Evolutionary conservation across 2,888 invertebrate genomes (phyloP).

Genomic region (Bugula neritina): DNA sequence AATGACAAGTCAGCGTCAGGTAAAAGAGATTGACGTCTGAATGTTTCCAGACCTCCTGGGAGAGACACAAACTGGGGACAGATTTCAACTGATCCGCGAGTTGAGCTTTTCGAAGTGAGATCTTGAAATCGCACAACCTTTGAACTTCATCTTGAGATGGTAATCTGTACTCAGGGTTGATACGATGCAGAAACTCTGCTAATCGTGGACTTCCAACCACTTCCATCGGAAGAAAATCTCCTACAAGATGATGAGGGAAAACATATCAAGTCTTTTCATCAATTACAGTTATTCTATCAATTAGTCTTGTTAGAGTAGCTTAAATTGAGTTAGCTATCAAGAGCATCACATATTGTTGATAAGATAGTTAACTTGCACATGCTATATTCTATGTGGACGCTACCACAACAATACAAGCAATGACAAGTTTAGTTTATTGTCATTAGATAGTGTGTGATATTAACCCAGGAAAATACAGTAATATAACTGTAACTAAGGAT

Average conservation of each 20-base stretch:
- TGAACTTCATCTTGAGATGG: neutral
- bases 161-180: neutral
- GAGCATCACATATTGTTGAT: no score
- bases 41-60: neutral
- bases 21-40: neutral
- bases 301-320: no score
- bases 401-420: no score
- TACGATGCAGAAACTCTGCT: neutral
- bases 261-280: no score
- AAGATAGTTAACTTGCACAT: no score
- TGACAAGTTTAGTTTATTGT: no score
- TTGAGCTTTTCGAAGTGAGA: neutral
- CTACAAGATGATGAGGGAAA: neutral
- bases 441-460: no score
- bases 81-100: neutral
- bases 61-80: neutral
- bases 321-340: no score
- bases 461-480: no score
- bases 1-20: neutral
- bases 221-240: neutral
- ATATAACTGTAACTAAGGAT: no score
- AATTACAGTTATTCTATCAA: no score
- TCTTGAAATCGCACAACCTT: neutral
- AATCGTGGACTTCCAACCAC: conserved; percentile 14
- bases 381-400: no score